Percentiles rank a stretch among this genome's conserved stretches.
Conservation (phyloP, 2,113 vertebrate genomes). For the Egretta garzetta region DNA sequence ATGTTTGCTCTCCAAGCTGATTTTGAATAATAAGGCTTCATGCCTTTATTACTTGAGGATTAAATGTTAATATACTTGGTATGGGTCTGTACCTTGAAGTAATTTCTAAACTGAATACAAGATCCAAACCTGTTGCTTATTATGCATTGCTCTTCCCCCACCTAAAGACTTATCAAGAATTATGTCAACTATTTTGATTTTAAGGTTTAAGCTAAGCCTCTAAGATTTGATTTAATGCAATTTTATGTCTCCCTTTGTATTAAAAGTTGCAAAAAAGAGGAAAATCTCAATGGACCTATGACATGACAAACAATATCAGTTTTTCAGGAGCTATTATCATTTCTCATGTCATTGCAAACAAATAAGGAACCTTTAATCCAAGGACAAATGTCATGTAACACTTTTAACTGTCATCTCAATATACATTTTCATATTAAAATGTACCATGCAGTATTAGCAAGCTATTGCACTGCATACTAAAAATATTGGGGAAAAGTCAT, state of each 20-base stretch:
- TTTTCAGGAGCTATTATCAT: slow-evolving; percentile 35
- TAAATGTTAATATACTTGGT: neutral
- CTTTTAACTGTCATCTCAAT: slow-evolving; percentile 34
- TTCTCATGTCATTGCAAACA: slow-evolving; percentile 53
- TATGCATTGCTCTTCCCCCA: neutral
- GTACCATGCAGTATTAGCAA: neutral
- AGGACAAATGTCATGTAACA: slow-evolving; percentile 15
- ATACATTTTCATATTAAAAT: slow-evolving; percentile 25
- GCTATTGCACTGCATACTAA: neutral
- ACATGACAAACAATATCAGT: slow-evolving; percentile 45
- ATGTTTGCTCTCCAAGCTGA: neutral
- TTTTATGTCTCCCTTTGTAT: slow-evolving; percentile 15
- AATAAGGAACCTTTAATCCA: slow-evolving; percentile 55
- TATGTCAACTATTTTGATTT: slow-evolving; percentile 22
- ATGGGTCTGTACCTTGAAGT: neutral
- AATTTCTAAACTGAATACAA: neutral
- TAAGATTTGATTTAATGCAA: neutral
- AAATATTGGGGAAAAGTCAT: neutral
- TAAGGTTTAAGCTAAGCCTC: slow-evolving; percentile 15
- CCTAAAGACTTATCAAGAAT: neutral
- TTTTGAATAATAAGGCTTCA: neutral
- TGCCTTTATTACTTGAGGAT: neutral
- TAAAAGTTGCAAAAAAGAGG: slow-evolving; percentile 28
- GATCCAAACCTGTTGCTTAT: neutral
- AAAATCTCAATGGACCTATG: slow-evolving; percentile 1